These are phyloP conservation scores for Tapera naevia DNA, from an alignment of 2,797 vertebrate genomes.

Conservation along the genomic window DNA sequence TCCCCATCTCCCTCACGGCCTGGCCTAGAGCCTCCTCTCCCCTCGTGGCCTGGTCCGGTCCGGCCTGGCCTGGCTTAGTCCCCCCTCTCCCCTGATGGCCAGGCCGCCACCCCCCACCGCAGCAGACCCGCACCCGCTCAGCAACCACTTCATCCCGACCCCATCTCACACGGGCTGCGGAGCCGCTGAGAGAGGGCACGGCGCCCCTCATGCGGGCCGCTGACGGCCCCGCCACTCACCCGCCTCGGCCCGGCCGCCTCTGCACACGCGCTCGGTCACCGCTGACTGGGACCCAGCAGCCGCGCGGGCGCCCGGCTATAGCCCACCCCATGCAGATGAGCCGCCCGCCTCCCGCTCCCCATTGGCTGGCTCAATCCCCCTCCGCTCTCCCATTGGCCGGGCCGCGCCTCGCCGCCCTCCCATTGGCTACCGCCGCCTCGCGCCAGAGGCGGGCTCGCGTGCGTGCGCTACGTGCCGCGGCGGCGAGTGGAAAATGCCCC, in stretches of 20 bases:
- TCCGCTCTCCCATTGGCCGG: background rate
- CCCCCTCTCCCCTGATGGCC: too few relatives aligned
- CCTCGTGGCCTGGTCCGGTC: too few relatives aligned
- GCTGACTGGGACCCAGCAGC: background rate
- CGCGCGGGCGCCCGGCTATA: background rate
- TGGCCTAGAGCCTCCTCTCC: too few relatives aligned
- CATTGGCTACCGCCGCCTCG: background rate
- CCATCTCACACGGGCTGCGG: accelerated
- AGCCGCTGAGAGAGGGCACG: accelerated
- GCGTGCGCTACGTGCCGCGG: slow-evolving; percentile 42
- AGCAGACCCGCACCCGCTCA: too few relatives aligned
- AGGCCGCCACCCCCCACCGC: too few relatives aligned
- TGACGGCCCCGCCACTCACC: background rate
- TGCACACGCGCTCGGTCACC: background rate
- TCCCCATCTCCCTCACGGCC: too few relatives aligned
- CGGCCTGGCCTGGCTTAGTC: too few relatives aligned
- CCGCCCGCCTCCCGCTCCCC: background rate
- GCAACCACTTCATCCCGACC: too few relatives aligned
- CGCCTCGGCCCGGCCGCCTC: background rate
- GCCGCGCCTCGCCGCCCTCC: accelerated
- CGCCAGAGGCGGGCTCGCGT: background rate
- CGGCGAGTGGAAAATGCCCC: background rate
- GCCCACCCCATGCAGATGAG: background rate
- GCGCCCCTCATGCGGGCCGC: background rate
- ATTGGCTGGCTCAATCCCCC: background rate